These are phyloP conservation scores for Montipora efflorescens DNA, from an alignment of 64 coral and sea anemone species.

Conservation along the genomic window DNA sequence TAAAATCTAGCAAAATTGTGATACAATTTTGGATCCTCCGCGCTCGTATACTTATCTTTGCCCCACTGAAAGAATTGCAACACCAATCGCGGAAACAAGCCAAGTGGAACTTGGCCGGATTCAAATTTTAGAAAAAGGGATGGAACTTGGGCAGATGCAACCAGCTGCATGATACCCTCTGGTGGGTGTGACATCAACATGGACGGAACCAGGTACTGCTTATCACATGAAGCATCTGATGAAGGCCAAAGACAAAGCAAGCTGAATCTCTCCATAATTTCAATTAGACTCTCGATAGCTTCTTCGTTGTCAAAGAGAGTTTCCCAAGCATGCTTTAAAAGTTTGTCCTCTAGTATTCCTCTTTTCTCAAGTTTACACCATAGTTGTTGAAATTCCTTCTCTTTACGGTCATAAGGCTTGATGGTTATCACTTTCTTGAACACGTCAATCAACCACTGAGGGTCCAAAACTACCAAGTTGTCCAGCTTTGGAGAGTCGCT, in stretches of 20 bases:
- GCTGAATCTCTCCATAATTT: slow-evolving; percentile 45
- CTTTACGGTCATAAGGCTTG: background rate
- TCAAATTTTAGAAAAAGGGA: background rate
- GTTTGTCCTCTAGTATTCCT: background rate
- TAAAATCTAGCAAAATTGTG: background rate
- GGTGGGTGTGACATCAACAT: slow-evolving; percentile 5
- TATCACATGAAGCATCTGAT: background rate
- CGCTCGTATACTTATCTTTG: background rate
- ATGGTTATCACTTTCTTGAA: too few species aligned
- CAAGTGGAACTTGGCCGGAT: background rate
- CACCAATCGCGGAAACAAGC: slow-evolving; percentile 42
- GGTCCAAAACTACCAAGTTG: too few species aligned
- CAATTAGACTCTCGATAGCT: background rate
- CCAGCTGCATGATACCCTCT: background rate
- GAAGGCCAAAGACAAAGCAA: slow-evolving; percentile 5
- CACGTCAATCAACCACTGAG: too few species aligned
- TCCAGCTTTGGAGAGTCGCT: too few species aligned
- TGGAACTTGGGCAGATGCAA: slow-evolving; percentile 6
- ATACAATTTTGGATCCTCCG: background rate
- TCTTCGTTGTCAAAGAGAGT: background rate
- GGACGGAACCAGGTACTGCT: slow-evolving; percentile 6
- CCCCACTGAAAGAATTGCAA: background rate
- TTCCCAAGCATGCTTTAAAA: background rate
- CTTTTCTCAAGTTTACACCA: background rate
- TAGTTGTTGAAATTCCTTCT: background rate